phyloP scores from a whole-genome alignment of 2,797 vertebrate genomes.

The Falco naumanni region DNA sequence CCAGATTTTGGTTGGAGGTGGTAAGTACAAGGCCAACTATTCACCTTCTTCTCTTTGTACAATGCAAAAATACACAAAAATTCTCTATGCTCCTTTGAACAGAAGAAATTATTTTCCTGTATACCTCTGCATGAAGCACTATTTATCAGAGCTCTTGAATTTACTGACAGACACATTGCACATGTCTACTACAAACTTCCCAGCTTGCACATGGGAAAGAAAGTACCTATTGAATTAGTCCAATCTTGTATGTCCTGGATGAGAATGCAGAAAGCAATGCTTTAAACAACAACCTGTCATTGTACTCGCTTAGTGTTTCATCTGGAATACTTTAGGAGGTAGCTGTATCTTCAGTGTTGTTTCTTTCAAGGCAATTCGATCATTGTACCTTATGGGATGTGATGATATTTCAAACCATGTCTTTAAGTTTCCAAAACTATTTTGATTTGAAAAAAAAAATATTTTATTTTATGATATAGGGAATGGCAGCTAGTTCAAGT shows the following conservation, averaged over 20 bases:
- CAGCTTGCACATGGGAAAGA: background rate
- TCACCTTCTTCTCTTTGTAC: background rate
- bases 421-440: background rate
- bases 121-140: background rate
- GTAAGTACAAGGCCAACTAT: background rate
- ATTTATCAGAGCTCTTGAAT: background rate
- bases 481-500: background rate
- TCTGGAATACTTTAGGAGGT: background rate
- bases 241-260: background rate
- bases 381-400: background rate
- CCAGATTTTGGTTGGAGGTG: background rate
- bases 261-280: background rate
- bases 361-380: background rate
- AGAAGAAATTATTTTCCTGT: background rate
- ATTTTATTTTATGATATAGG: background rate
- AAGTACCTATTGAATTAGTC: background rate
- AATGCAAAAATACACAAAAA: background rate
- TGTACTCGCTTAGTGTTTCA: background rate
- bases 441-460: background rate
- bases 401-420: background rate
- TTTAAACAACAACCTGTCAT: background rate
- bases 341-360: background rate
- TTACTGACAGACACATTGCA: background rate
- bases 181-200: background rate
- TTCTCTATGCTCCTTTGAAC: background rate